phyloP scores from a whole-genome alignment of 2,797 vertebrate species.

The Tapirus indicus region DNA sequence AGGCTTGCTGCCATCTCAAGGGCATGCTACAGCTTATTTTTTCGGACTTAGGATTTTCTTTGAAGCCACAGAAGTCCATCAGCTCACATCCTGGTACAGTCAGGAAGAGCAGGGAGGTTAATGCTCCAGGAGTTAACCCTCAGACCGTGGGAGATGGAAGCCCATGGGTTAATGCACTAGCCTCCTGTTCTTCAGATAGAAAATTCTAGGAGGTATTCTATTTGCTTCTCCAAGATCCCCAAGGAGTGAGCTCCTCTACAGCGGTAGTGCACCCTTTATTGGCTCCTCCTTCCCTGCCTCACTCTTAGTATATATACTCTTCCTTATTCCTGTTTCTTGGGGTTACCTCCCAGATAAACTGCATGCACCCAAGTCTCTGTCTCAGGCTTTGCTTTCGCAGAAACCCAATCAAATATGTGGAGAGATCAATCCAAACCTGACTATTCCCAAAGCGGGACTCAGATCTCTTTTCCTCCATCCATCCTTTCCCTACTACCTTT shows the following conservation, averaged over 20 bases:
- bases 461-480: not conserved
- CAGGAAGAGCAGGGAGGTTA: not conserved
- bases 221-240: not conserved
- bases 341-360: not conserved
- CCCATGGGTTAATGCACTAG: not conserved
- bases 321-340: not conserved
- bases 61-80: not conserved
- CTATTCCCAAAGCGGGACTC: not conserved
- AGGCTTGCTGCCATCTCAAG: not conserved
- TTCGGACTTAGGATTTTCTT: not conserved
- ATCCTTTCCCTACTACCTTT: not conserved
- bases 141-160: not conserved
- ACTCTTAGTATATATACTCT: not conserved
- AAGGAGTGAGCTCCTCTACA: not conserved
- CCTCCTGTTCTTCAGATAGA: not conserved
- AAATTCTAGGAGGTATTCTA: not conserved
- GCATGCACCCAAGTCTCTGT: not conserved
- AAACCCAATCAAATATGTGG: not conserved
- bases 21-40: not conserved
- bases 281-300: not conserved
- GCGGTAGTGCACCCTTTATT: not conserved
- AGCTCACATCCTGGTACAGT: not conserved
- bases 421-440: not conserved
- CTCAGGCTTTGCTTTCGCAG: not conserved
- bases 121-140: not conserved